Evolutionary conservation across 2,113 vertebrate genomes (phyloP), one percentile per base, ranked within the genome.

Genomic region (Scortum barcoo): DNA sequence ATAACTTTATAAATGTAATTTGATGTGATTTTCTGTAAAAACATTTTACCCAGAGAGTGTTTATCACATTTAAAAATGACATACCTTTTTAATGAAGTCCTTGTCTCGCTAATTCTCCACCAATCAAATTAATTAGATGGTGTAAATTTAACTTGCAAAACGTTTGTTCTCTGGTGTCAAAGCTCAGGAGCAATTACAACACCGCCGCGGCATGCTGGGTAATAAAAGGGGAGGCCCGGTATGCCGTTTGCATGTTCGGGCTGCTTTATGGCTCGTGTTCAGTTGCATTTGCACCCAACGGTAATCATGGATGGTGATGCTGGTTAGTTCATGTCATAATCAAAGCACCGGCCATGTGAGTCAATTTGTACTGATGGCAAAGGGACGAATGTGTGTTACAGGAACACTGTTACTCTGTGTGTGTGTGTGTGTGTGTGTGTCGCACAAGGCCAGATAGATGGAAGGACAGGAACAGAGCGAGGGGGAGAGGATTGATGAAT

Each of bases 401-500:
- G n/a, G 8, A 68, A 46, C 85, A 72, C 56, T 5, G 50, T 46
- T 54, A 2, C 44, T n/a, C n/a, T n/a, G n/a, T n/a, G n/a, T n/a
- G n/a, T 71, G 42, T 62, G 46, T 70, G 57, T 74, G 44, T 74
- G 19, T 26, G 14, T 62, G 67, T 22, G 46, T 72, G 66, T 72
- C 78, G 65, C 76, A 33, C 50, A 56, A 72, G 67, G 63, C 48
- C 58, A 67, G 79, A 74, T 70, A 70, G 84, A 86, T 80, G 71
- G 77, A 83, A 75, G 78, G 83, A 83, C 62, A 6, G 61, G 48
- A 77, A 42, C 46, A 68, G 63, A 57, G 71, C 56, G 70, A 78
- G 33, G 63, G 26, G 28, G 36, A 26, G 58, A 46, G 78, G 65
- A 83, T 60, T 90, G 89, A 92, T 89, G 88, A 87, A 92, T 80